These are phyloP conservation scores for Linnaemya vulpina DNA, from an alignment of 2,888 invertebrate species.

Conservation along the genomic window DNA sequence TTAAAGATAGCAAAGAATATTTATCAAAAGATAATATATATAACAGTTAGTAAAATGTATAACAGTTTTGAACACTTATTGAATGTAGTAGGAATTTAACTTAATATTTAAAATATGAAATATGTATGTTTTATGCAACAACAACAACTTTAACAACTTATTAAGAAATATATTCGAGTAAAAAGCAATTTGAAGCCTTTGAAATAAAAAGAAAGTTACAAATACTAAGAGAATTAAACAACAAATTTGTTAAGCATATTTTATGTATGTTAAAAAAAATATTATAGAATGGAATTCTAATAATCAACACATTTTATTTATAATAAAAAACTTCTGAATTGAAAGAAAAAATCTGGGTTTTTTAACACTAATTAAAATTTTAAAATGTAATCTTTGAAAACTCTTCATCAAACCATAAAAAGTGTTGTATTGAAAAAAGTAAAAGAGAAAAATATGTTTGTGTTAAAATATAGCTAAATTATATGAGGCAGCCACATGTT, in stretches of 20 bases:
- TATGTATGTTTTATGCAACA: conserved; percentile 65
- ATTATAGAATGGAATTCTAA: conserved; percentile 19
- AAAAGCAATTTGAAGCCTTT: conserved; percentile 76
- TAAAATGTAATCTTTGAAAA: conserved; percentile 24
- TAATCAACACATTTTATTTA: not conserved
- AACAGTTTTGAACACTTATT: conserved; percentile 53
- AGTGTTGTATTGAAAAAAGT: conserved; percentile 51
- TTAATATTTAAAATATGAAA: conserved; percentile 60
- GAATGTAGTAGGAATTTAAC: conserved; percentile 63
- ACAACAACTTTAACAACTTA: conserved; percentile 36
- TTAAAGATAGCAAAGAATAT: conserved; percentile 23
- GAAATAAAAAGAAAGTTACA: conserved; percentile 40
- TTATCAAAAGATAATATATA: conserved; percentile 19
- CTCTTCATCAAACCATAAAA: conserved; percentile 51
- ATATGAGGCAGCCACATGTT: conserved; percentile 71
- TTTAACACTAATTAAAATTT: conserved; percentile 43
- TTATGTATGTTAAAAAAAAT: conserved; percentile 17
- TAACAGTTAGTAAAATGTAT: conserved; percentile 46
- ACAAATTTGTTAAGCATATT: conserved; percentile 24
- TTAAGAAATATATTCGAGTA: conserved; percentile 39
- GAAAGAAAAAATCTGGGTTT: conserved; percentile 51
- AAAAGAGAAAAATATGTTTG: conserved; percentile 42
- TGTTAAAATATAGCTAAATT: conserved; percentile 57
- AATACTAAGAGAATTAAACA: conserved; percentile 12
- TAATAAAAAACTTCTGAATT: not conserved